phyloP scores from a whole-genome alignment of 1,140 invertebrate species.

The Ceratina australensis region DNA sequence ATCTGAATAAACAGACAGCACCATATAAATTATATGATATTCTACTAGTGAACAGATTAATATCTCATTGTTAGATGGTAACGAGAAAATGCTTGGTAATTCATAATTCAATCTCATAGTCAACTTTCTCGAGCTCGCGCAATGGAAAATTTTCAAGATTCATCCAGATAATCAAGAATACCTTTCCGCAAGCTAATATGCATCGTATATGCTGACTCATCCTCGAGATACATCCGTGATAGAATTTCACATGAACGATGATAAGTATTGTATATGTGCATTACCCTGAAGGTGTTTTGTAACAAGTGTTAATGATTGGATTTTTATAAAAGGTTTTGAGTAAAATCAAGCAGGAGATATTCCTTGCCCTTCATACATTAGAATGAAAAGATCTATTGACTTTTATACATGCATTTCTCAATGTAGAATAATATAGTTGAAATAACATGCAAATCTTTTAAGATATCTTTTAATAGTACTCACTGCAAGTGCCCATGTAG shows the following conservation, averaged over 20 bases:
- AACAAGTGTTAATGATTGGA: not conserved
- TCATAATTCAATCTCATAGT: constrained; percentile 1
- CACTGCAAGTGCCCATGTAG: too few species aligned
- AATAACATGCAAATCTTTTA: too few species aligned
- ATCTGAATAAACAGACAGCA: too few species aligned
- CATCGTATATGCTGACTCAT: constrained; percentile 15
- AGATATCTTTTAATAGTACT: too few species aligned
- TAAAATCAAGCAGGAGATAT: too few species aligned
- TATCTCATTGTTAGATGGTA: not conserved
- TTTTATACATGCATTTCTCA: too few species aligned
- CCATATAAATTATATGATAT: too few species aligned
- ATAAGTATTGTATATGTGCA: too few species aligned
- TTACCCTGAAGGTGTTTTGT: not conserved
- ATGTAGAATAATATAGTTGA: too few species aligned
- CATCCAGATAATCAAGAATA: constrained; percentile 15
- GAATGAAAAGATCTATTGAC: too few species aligned
- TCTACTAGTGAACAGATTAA: not conserved
- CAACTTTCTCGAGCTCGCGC: not conserved
- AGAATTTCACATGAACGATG: not conserved
- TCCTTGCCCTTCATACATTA: too few species aligned
- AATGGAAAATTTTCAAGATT: constrained; percentile 18
- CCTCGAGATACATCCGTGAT: constrained; percentile 3
- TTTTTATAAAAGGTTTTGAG: too few species aligned
- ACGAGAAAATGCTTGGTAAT: not conserved
- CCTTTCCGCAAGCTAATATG: constrained; percentile 7